Conservation (phyloP, 2,888 invertebrate species). For the Nephrotoma guestfalica region DNA sequence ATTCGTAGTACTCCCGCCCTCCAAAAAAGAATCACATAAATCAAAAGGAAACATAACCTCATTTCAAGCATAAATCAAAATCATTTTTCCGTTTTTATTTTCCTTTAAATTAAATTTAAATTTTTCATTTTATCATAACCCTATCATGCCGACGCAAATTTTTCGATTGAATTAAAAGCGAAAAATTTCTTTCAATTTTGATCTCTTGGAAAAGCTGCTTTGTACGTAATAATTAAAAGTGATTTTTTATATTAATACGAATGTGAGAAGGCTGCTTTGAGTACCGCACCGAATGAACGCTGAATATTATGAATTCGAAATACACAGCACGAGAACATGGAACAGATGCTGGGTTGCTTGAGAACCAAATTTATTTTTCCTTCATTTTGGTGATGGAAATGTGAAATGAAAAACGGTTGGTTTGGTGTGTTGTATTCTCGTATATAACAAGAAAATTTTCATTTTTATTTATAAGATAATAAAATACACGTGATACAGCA, state of each 20-base stretch:
- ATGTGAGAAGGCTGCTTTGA: not conserved
- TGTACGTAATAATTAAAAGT: not conserved
- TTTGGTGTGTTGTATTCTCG: not conserved
- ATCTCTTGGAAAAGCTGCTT: not conserved
- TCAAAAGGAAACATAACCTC: not conserved
- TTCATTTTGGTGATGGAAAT: not conserved
- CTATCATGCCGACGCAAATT: not conserved
- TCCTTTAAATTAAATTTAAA: not conserved
- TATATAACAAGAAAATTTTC: not conserved
- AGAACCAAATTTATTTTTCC: not conserved
- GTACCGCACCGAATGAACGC: not conserved
- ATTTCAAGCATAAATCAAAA: not conserved
- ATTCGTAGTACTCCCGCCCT: not conserved
- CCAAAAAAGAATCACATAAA: not conserved
- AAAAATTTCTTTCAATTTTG: not conserved
- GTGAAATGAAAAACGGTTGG: not conserved
- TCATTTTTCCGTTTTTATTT: not conserved
- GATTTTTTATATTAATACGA: not conserved
- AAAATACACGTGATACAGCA: not conserved
- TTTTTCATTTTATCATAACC: not conserved
- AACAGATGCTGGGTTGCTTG: not conserved
- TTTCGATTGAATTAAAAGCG: not conserved
- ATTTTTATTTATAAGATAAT: not conserved
- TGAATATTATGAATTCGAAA: not conserved
- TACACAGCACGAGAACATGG: not conserved